phyloP scores from a whole-genome alignment of 2,113 vertebrate species.

The Sula dactylatra region DNA sequence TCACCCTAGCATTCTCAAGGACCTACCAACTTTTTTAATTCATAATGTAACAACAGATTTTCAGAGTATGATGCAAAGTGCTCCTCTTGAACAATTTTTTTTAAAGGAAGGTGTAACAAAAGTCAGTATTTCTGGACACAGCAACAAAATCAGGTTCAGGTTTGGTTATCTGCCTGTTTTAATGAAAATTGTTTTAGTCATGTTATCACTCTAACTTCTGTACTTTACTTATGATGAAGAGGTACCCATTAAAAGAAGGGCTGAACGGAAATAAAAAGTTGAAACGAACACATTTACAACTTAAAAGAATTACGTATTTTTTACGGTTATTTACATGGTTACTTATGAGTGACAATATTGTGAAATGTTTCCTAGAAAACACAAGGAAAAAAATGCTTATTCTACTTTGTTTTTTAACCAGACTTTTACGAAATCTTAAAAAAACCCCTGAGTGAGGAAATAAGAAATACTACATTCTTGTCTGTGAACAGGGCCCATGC shows the following conservation, averaged over 20 bases:
- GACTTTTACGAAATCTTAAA: neutral
- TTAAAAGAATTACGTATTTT: neutral
- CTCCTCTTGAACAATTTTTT: neutral
- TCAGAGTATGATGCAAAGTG: neutral
- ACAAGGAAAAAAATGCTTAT: neutral
- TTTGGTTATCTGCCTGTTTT: neutral
- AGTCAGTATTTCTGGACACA: neutral
- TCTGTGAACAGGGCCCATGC: neutral
- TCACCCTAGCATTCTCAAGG: neutral
- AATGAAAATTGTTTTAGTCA: neutral
- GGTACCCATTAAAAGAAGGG: neutral
- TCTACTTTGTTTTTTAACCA: neutral
- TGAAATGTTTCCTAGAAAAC: neutral
- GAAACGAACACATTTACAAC: neutral
- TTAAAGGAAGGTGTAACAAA: neutral
- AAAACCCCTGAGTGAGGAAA: neutral
- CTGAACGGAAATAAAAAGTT: neutral
- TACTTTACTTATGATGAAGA: neutral
- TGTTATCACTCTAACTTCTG: neutral
- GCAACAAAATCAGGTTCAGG: neutral
- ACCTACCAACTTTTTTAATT: neutral
- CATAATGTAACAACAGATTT: neutral
- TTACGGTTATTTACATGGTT: neutral
- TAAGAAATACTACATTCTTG: neutral
- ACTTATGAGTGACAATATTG: neutral